Conservation (phyloP, 2,797 vertebrate genomes). For the Sebastes umbrosus region DNA sequence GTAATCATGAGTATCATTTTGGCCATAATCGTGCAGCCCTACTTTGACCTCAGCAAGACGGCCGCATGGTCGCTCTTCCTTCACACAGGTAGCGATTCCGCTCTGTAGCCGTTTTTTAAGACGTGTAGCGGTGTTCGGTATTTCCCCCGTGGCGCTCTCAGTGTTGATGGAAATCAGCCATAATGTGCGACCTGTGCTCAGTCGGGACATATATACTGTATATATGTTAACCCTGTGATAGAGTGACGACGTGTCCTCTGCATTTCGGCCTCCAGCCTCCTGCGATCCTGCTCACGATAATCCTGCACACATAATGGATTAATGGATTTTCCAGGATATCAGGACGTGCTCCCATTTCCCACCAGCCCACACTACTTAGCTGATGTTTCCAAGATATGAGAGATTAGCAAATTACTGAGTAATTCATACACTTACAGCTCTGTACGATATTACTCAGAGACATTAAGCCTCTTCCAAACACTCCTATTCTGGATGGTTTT, state of each 20-base stretch:
- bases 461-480: constrained; percentile 1
- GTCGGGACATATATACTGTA: background rate
- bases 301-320: background rate
- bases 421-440: background rate
- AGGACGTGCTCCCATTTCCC: background rate
- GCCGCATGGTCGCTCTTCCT: too few species aligned
- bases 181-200: too few species aligned
- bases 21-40: too few species aligned
- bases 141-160: too few species aligned
- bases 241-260: background rate
- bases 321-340: constrained; percentile 6
- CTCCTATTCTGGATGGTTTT: background rate
- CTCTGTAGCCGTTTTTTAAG: too few species aligned
- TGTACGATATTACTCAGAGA: background rate
- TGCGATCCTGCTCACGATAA: background rate
- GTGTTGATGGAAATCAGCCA: too few species aligned
- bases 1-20: too few species aligned
- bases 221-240: background rate
- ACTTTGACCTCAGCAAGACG: too few species aligned
- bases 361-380: background rate
- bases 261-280: background rate
- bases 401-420: background rate
- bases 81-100: too few species aligned
- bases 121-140: too few species aligned
- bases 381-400: constrained; percentile 6